Percentiles rank a stretch among this genome's conserved stretches.
phyloP scores from a whole-genome alignment of 2,888 invertebrate genomes.

The Lamellibrachia satsuma region DNA sequence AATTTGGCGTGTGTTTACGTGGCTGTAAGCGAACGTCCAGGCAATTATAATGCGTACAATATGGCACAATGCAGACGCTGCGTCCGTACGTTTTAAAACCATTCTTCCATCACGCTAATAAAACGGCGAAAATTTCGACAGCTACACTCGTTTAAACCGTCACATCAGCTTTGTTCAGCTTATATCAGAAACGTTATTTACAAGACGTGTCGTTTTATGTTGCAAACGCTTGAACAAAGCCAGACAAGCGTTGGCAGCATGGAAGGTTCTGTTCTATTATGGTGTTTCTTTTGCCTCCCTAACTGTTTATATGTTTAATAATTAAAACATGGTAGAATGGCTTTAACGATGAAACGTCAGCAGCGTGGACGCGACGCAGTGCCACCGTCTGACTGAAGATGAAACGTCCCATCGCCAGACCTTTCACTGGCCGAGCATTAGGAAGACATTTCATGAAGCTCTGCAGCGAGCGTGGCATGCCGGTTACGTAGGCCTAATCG shows the following conservation, averaged over 20 bases:
- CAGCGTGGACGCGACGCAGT: not conserved
- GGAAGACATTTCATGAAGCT: not conserved
- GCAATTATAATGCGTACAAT: not conserved
- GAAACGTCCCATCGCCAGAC: not conserved
- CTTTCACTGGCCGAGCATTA: not conserved
- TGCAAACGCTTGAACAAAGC: not conserved
- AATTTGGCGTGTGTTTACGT: not conserved
- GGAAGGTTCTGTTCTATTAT: not conserved
- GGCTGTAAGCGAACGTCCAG: not conserved
- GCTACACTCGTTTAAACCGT: not conserved
- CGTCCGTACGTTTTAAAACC: not conserved
- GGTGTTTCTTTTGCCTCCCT: not conserved
- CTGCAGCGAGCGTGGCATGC: not conserved
- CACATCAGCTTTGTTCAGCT: not conserved
- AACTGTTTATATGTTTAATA: not conserved
- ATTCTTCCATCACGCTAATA: not conserved
- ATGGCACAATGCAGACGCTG: not conserved
- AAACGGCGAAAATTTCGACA: not conserved
- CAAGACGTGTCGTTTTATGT: not conserved
- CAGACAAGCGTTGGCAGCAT: not conserved
- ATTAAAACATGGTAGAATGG: not conserved
- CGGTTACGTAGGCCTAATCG: not conserved
- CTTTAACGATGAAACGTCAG: not conserved
- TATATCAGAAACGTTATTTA: not conserved
- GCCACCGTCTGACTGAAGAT: not conserved